Base-by-base conservation (phyloP, 2,113 vertebrate genomes). In the Pterocles burchelli region DNA sequence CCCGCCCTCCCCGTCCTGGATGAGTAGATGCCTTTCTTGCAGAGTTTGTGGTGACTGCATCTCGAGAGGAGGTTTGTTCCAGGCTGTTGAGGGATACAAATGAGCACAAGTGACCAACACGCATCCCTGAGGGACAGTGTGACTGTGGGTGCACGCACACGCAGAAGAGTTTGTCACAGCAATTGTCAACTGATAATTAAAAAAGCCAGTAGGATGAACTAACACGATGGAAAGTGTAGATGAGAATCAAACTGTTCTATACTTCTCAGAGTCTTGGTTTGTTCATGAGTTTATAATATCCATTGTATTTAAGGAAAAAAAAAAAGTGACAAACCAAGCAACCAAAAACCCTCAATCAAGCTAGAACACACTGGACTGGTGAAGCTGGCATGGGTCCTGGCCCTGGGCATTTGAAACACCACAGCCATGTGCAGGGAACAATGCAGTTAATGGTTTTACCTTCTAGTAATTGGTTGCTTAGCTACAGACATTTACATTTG, bases 401-500 rank as follows among this genome's bases (percentile, higher is more conserved):
- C 68, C 68, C 85, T 24, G 51, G 77, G 85, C 55, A 31, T 31
- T 5, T 75, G 33, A 62, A 82, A 88, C 59, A 52, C 10, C 65
- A 21, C 57, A 88, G 72, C 51, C 78, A 21, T 13, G 59, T 19
- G 77, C 90, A 89, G 82, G 73, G 26, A 92, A 65, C 67, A 95
- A 19, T 19, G 34, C 55, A 81, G 83, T 45, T 73, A 85, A 66
- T 20, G 75, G 41, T 77, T 84, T 34, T 51, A 85, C 67, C 79
- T 93, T 83, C 89, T 78, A 84, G 71, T 71, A 55, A 88, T 70
- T 7, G 52, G 95, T 93, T 97, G 94, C 94, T 91, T 96, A 92
- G 87, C 79, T 94, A 95, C 93, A 80, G 85, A 84, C 89, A 77
- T 81, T 85, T 81, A 85, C 75, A 88, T 88, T 90, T 88, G 76